A percentile compares a stretch with the other conserved stretches of the same genome.
Conservation (phyloP, 1,140 invertebrate species). For the Muscidifurax raptorellus region DNA sequence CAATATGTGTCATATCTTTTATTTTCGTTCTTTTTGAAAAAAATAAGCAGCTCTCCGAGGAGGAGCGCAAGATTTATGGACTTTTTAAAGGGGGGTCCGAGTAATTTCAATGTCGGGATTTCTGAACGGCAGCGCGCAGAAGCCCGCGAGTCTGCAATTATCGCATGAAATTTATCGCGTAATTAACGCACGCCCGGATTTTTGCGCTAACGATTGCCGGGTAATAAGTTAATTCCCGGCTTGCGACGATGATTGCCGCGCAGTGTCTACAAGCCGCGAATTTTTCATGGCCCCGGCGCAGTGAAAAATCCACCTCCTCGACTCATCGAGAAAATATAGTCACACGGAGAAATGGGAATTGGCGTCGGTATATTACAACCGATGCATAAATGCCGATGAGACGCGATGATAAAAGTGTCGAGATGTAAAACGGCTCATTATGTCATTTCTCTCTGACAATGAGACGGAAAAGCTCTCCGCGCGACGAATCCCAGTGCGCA, state of each 20-base stretch:
- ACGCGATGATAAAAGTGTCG: slow-evolving; percentile 31
- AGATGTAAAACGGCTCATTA: slow-evolving; percentile 50
- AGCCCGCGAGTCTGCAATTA: slow-evolving; percentile 33
- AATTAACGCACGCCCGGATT: slow-evolving; percentile 29
- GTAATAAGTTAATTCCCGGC: slow-evolving; percentile 43
- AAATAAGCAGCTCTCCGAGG: background rate
- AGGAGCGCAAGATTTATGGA: slow-evolving; percentile 37
- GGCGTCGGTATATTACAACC: too few relatives aligned
- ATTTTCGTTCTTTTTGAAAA: background rate
- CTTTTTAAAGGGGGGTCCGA: slow-evolving; percentile 1
- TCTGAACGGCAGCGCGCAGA: slow-evolving; percentile 5
- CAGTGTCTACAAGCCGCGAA: slow-evolving; percentile 11
- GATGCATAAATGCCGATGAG: background rate
- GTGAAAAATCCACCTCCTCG: too few relatives aligned
- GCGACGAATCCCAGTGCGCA: slow-evolving; percentile 8
- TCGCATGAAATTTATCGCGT: slow-evolving; percentile 46
- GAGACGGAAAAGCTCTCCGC: background rate
- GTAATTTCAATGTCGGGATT: slow-evolving; percentile 40
- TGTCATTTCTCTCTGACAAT: slow-evolving; percentile 46
- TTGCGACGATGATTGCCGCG: slow-evolving; percentile 25
- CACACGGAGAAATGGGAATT: too few relatives aligned
- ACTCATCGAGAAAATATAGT: too few relatives aligned
- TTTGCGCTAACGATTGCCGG: slow-evolving; percentile 12
- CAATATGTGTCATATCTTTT: too few relatives aligned
- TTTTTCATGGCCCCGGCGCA: background rate